These are phyloP conservation scores for Tokudaia tokunoshimensis DNA, from an alignment of 2,797 vertebrate species.

Conservation along the genomic window DNA sequence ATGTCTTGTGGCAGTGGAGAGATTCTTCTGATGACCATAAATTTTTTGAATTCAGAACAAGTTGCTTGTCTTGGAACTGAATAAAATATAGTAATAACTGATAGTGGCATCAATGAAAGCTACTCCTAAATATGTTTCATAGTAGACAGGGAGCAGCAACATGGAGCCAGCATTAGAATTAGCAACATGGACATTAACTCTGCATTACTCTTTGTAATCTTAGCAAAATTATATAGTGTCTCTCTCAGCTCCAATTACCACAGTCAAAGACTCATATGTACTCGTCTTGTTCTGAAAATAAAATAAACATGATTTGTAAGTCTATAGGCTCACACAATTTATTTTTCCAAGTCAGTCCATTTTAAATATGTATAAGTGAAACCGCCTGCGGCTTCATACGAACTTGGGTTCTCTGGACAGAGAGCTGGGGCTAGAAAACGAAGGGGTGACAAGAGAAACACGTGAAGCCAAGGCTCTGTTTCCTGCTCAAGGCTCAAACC, in stretches of 20 bases:
- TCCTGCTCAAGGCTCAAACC: too few relatives aligned
- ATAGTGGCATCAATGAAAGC: not conserved
- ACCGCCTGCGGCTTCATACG: too few relatives aligned
- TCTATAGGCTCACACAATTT: not conserved
- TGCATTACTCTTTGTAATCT: not conserved
- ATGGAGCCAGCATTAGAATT: not conserved
- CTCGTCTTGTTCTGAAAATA: slow-evolving; percentile 32
- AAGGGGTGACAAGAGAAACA: too few relatives aligned
- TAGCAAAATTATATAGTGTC: not conserved
- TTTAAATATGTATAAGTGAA: not conserved
- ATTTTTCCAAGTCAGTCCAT: not conserved
- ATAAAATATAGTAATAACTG: not conserved
- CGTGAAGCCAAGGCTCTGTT: too few relatives aligned
- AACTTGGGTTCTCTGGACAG: too few relatives aligned
- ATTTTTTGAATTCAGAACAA: slow-evolving; percentile 36
- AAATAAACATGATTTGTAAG: not conserved
- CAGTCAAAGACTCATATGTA: not conserved
- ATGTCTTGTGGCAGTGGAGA: slow-evolving; percentile 30
- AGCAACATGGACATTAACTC: not conserved
- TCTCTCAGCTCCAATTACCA: not conserved
- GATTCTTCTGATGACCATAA: not conserved
- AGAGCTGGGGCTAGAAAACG: too few relatives aligned
- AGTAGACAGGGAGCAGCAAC: not conserved
- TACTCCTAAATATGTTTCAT: not conserved
- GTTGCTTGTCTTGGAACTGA: not conserved